Evolutionary conservation across 35 echinoderm and acorn worm species (phyloP), one percentile per base, ranked within the genome.

Genomic region (Heliocidaris erythrogramma): DNA sequence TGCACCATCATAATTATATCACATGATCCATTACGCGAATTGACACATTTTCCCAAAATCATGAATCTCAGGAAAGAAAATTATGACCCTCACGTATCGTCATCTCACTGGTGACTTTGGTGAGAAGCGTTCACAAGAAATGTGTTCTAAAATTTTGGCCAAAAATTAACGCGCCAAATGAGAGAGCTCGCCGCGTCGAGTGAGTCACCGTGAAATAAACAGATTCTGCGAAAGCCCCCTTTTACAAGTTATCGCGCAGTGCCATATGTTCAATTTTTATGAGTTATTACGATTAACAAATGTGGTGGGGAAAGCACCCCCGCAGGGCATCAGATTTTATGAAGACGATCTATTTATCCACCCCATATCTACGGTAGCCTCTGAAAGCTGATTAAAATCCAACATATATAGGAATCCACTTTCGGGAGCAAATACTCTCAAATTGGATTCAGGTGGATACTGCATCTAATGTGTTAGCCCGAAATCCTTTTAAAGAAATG

Each of bases 401-500:
- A 78, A 78, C 65, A 78, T 17, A 78, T 48, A 89, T 13, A 48
- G 87, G 47, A 89, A 89, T 89, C 87, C 9, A 42, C 12, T 35
- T 89, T 89, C 5, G 87, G 31, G 87, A 32, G 87, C 32, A 89
- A 89, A 89, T 89, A 27, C 87, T 31, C 6, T 16, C 5, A 48
- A 35, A 89, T 35, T 48, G 30, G 31, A 89, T 35, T 89, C 13
- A n/a, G 87, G 7, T 89, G 21, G 31, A 47, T 89, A 9, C 87
- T 18, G 18, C 87, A 31, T 32, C 87, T 48, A 89, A 89, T 89
- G 24, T 89, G 87, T 48, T 32, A 18, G 87, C 17, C 1, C 32
- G 47, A 89, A 89, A 89, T 89, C 87, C 87, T 89, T 89, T 89
- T 89, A 89, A n/a, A 89, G 87, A 89, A 89, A 47, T 89, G 87